Evolutionary conservation across 2,888 invertebrate species (phyloP).

Genomic region (Sminthurinus aureus): DNA sequence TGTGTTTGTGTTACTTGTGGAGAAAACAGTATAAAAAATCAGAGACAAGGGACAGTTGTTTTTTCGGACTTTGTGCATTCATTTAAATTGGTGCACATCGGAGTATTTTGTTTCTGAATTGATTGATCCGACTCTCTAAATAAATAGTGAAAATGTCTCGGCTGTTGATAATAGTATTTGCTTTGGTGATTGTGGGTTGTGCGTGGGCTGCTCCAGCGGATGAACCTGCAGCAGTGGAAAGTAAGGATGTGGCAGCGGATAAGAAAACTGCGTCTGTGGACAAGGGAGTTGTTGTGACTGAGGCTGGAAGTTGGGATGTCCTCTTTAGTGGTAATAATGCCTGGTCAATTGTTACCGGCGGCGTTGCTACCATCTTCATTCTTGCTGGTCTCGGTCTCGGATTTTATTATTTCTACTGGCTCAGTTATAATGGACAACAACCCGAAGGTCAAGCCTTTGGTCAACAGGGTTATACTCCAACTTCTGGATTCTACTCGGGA

Average conservation of each 20-base stretch:
- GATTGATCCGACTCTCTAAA: too few relatives aligned
- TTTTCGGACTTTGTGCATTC: slow-evolving; percentile 10
- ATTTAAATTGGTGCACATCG: neutral
- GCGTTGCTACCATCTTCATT: slow-evolving; percentile 50
- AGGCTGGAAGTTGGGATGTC: slow-evolving; percentile 50
- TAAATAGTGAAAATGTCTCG: slow-evolving; percentile 25
- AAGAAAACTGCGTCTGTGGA: slow-evolving; percentile 34
- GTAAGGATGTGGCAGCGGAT: slow-evolving; percentile 39
- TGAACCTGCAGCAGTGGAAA: slow-evolving; percentile 50
- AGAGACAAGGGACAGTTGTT: too few relatives aligned
- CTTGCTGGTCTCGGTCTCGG: slow-evolving; percentile 50
- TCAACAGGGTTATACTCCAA: neutral
- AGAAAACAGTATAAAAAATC: too few relatives aligned
- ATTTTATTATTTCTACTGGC: slow-evolving; percentile 53
- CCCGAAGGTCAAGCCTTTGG: neutral
- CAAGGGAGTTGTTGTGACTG: slow-evolving; percentile 47
- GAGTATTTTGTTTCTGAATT: neutral
- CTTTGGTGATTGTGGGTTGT: slow-evolving; percentile 47
- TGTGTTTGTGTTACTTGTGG: neutral
- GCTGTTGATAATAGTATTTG: slow-evolving; percentile 10
- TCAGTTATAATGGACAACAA: slow-evolving; percentile 24
- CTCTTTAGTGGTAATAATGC: slow-evolving; percentile 47
- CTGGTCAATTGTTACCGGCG: slow-evolving; percentile 41
- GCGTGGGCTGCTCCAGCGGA: slow-evolving; percentile 55
- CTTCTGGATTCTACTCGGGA: slow-evolving; percentile 2